Evolutionary conservation across 2,113 vertebrate genomes (phyloP).

Genomic region (Azemiops feae): DNA sequence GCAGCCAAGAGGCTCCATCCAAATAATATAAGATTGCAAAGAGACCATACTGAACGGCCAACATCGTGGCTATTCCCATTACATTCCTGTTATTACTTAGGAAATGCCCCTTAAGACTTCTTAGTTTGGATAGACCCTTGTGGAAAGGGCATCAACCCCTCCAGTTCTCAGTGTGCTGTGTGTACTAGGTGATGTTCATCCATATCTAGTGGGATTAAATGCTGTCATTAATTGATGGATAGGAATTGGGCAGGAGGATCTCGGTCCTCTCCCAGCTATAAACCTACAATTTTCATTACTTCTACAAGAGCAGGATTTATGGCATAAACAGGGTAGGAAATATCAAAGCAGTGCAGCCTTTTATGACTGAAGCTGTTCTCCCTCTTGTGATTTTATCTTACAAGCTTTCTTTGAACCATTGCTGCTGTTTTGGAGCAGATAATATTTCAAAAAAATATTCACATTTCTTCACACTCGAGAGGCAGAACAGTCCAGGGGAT

Average conservation of each 20-base stretch:
- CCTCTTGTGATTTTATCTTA: constrained; percentile 2
- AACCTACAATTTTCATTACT: background rate
- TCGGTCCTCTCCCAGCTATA: background rate
- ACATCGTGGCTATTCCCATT: background rate
- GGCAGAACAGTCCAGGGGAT: background rate
- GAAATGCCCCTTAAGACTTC: background rate
- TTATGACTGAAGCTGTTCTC: background rate
- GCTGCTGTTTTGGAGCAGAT: background rate
- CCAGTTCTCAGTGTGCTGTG: background rate
- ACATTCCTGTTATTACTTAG: background rate
- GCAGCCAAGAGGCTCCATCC: background rate
- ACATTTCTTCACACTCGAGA: background rate
- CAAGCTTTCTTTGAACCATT: background rate
- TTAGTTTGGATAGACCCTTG: background rate
- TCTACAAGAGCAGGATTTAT: background rate
- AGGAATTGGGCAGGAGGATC: background rate
- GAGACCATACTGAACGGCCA: background rate
- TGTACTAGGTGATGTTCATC: background rate
- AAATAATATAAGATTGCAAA: background rate
- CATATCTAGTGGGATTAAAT: background rate
- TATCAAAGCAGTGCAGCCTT: constrained; percentile 9
- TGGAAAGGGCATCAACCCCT: background rate
- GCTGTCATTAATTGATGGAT: background rate
- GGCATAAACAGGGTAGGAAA: background rate
- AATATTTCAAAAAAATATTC: background rate